Evolutionary conservation across 1,140 invertebrate species (phyloP).

Genomic region (Conus ventricosus): DNA sequence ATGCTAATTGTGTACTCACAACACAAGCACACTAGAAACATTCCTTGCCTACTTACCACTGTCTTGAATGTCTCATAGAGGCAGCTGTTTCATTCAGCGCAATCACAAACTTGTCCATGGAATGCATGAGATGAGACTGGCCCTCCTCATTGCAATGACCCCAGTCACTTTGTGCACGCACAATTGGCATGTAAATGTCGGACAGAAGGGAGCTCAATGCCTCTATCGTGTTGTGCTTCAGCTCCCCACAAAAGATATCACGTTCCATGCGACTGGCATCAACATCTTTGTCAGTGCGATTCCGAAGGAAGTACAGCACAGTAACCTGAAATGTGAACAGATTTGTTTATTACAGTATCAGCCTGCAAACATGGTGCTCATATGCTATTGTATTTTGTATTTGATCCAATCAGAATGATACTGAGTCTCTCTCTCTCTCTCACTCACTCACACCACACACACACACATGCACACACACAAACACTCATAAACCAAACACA

Average conservation of each 20-base stretch:
- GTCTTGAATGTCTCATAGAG: slow-evolving; percentile 66
- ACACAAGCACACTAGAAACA: background rate
- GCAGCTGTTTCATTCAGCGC: slow-evolving; percentile 68
- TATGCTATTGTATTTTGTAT: too few relatives aligned
- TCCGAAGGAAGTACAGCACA: slow-evolving; percentile 72
- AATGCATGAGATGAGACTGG: slow-evolving; percentile 65
- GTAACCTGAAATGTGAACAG: slow-evolving; percentile 43
- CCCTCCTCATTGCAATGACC: slow-evolving; percentile 68
- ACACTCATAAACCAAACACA: background rate
- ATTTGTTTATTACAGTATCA: too few relatives aligned
- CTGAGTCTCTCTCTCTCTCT: too few relatives aligned
- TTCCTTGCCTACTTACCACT: slow-evolving; percentile 57
- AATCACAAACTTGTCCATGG: slow-evolving; percentile 70
- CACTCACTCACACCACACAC: too few relatives aligned
- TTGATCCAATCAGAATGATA: too few relatives aligned
- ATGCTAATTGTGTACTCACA: too few relatives aligned
- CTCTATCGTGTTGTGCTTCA: slow-evolving; percentile 72
- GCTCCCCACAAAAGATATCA: slow-evolving; percentile 73
- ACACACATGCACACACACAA: too few relatives aligned
- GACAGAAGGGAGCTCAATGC: slow-evolving; percentile 67
- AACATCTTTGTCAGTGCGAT: slow-evolving; percentile 69
- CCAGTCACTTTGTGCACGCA: slow-evolving; percentile 72
- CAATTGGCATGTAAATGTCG: slow-evolving; percentile 71
- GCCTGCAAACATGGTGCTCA: too few relatives aligned
- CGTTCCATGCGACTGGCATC: slow-evolving; percentile 68